phyloP scores from a whole-genome alignment of 2,888 invertebrate species.

The Atethmia centrago region DNA sequence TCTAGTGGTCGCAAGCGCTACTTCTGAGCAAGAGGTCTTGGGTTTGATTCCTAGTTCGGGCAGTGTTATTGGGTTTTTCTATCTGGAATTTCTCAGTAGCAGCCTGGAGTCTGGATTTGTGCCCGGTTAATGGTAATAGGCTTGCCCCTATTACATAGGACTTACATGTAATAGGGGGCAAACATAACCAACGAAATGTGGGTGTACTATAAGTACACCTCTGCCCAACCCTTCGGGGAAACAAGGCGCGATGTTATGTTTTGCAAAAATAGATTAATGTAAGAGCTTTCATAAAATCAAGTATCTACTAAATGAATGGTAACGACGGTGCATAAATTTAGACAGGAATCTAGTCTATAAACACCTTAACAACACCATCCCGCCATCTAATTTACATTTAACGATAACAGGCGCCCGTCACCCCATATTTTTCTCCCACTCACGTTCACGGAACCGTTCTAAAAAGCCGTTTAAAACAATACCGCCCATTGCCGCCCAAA shows the following conservation, averaged over 20 bases:
- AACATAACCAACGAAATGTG: neutral
- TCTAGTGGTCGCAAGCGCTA: no score
- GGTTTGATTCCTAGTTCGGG: no score
- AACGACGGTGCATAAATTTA: constrained; percentile 7
- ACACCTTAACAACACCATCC: constrained; percentile 49
- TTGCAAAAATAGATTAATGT: neutral
- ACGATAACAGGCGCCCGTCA: constrained; percentile 37
- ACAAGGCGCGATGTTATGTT: no score
- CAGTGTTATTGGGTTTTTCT: no score
- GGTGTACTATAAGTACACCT: no score
- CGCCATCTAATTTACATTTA: constrained; percentile 51
- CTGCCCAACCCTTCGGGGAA: no score
- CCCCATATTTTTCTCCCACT: constrained; percentile 54
- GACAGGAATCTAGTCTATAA: constrained; percentile 19
- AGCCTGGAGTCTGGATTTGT: neutral
- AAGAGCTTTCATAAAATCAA: neutral
- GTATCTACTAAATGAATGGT: constrained; percentile 1
- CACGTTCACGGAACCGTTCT: constrained; percentile 32
- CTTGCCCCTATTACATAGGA: neutral
- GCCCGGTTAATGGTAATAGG: neutral
- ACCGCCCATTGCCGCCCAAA: constrained; percentile 58
- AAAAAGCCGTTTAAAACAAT: constrained; percentile 58
- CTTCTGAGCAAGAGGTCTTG: no score
- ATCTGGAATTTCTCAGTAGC: no score
- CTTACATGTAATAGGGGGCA: no score